These are phyloP conservation scores for Platycnemis pennipes DNA, from an alignment of 2,888 invertebrate species.

Conservation along the genomic window DNA sequence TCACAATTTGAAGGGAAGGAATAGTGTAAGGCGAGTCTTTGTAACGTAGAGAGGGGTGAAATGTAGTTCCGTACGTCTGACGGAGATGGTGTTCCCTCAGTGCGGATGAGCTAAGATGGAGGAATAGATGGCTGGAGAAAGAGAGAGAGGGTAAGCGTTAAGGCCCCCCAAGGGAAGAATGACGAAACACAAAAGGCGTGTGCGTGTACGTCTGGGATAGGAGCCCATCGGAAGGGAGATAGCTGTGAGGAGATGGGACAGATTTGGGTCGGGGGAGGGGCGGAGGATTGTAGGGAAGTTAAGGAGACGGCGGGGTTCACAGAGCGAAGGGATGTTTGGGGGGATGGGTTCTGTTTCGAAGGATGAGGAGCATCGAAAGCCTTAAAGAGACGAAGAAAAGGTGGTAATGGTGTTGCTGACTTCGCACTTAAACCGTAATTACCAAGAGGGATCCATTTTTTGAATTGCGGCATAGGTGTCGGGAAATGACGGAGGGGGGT, in stretches of 20 bases:
- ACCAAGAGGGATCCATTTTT: slow-evolving; percentile 69
- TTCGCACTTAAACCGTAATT: slow-evolving; percentile 73
- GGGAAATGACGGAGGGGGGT: not conserved
- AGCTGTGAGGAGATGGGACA: slow-evolving; percentile 3
- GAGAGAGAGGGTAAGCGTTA: not conserved
- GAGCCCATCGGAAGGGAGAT: not conserved
- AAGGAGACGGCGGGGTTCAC: not conserved
- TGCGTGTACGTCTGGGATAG: not conserved
- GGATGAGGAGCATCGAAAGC: not conserved
- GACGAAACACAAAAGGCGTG: slow-evolving; percentile 14
- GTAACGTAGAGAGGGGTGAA: not conserved
- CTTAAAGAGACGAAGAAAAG: slow-evolving; percentile 68
- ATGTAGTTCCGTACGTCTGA: not conserved
- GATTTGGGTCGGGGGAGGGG: slow-evolving; percentile 15
- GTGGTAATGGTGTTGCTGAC: slow-evolving; percentile 72
- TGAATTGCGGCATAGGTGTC: slow-evolving; percentile 45
- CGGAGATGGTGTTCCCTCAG: too few species aligned
- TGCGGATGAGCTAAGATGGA: not conserved
- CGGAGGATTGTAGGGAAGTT: not conserved
- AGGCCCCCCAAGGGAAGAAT: not conserved
- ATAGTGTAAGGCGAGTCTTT: not conserved
- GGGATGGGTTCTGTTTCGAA: not conserved
- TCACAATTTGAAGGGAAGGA: too few species aligned
- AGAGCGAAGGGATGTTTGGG: not conserved
- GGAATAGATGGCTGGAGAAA: slow-evolving; percentile 1